Evolutionary conservation across 2,797 vertebrate genomes (phyloP).

Genomic region (Hypotaenidia philippensis): DNA sequence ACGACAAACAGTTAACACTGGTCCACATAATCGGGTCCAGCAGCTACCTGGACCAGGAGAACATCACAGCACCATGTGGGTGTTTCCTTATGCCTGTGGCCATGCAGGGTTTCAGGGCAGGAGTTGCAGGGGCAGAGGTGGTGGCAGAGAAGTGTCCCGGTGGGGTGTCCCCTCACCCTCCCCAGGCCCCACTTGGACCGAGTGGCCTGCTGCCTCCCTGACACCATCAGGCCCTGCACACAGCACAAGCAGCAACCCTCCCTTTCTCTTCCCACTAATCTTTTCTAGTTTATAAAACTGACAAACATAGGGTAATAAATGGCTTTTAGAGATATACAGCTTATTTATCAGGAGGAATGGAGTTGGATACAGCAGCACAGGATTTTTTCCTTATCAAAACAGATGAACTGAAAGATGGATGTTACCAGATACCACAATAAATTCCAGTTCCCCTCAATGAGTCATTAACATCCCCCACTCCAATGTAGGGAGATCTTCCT

Average conservation of each 20-base stretch:
- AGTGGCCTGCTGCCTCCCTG: neutral
- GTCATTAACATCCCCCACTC: neutral
- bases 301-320: constrained; percentile 44
- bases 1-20: neutral
- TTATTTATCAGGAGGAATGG: constrained; percentile 34
- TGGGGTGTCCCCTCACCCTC: neutral
- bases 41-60: neutral
- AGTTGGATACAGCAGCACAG: neutral
- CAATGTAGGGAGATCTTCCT: neutral
- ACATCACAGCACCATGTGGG: rapidly evolving
- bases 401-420: neutral
- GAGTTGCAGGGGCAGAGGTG: neutral
- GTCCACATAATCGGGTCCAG: neutral
- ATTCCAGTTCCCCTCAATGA: neutral
- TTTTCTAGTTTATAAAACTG: constrained; percentile 39
- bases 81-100: rapidly evolving
- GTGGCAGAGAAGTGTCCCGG: rapidly evolving
- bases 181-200: rapidly evolving
- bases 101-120: rapidly evolving
- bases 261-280: neutral
- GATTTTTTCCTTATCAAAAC: constrained; percentile 61
- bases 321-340: constrained; percentile 35
- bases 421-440: constrained; percentile 24
- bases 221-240: rapidly evolving
- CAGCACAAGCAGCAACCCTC: neutral